Percentiles rank a stretch among this genome's conserved stretches.
Evolutionary conservation across 2,113 vertebrate genomes (phyloP).

Genomic region (Eclectus roratus): DNA sequence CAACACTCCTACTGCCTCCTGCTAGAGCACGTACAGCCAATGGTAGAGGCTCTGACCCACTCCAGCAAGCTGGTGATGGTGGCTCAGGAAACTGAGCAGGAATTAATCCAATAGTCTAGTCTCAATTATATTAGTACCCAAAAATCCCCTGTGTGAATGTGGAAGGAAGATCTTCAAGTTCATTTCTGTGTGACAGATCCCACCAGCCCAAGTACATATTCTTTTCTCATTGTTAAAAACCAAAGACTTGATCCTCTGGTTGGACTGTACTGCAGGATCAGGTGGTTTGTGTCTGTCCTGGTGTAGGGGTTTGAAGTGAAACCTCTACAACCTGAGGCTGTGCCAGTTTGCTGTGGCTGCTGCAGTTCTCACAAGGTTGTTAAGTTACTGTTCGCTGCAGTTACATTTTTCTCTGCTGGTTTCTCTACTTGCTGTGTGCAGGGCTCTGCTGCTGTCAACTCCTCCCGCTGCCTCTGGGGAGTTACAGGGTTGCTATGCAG

Average conservation of each 20-base stretch:
- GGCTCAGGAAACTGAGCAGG: neutral
- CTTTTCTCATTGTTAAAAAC: neutral
- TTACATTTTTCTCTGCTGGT: neutral
- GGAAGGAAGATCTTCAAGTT: neutral
- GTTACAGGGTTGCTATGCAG: neutral
- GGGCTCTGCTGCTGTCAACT: neutral
- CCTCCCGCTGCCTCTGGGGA: neutral
- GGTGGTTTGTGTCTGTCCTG: neutral
- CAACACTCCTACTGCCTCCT: neutral
- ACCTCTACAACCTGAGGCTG: neutral
- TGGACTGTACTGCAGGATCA: neutral
- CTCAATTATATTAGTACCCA: neutral
- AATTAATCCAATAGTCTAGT: fast-evolving
- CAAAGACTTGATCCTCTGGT: neutral
- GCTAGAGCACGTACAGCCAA: neutral
- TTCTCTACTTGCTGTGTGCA: fast-evolving
- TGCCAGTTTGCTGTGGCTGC: neutral
- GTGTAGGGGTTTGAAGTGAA: neutral
- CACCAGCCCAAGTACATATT: neutral
- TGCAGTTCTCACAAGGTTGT: neutral
- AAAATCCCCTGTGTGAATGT: neutral
- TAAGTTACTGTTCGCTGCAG: neutral
- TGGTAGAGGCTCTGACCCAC: neutral
- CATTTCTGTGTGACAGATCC: neutral
- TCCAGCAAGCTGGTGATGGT: fast-evolving